Percentiles rank a stretch among this genome's conserved stretches.
Conservation (phyloP, 2,888 invertebrate species). For the Pristionchus entomophagus region DNA sequence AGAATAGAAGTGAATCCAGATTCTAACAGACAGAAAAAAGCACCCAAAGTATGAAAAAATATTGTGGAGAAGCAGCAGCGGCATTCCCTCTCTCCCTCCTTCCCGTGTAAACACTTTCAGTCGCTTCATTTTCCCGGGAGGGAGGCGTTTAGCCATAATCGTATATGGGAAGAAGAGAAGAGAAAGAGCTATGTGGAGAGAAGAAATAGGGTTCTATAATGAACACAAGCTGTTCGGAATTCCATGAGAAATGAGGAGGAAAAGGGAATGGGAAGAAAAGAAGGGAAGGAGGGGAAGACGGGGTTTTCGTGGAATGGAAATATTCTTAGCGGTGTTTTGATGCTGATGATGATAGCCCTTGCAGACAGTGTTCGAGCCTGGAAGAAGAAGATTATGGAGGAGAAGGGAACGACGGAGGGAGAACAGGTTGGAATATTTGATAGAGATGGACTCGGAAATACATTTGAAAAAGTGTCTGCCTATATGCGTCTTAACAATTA, state of each 20-base stretch:
- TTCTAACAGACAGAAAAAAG: background rate
- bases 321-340: too few relatives aligned
- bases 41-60: background rate
- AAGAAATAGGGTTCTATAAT: background rate
- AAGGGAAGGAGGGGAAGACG: background rate
- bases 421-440: background rate
- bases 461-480: background rate
- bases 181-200: background rate
- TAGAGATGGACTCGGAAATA: background rate
- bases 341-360: too few relatives aligned
- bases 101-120: background rate
- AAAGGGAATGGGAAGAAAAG: background rate
- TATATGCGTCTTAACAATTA: background rate
- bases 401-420: constrained; percentile 61
- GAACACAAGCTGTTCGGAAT: background rate
- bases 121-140: background rate
- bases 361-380: constrained; percentile 76
- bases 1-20: background rate
- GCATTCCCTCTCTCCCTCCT: background rate
- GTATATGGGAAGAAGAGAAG: background rate
- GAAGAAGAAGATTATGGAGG: constrained; percentile 67
- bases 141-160: constrained; percentile 39
- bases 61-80: too few relatives aligned
- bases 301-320: background rate
- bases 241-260: background rate